Conservation (phyloP, 2,113 vertebrate species). For the Arvicanthis niloticus region DNA sequence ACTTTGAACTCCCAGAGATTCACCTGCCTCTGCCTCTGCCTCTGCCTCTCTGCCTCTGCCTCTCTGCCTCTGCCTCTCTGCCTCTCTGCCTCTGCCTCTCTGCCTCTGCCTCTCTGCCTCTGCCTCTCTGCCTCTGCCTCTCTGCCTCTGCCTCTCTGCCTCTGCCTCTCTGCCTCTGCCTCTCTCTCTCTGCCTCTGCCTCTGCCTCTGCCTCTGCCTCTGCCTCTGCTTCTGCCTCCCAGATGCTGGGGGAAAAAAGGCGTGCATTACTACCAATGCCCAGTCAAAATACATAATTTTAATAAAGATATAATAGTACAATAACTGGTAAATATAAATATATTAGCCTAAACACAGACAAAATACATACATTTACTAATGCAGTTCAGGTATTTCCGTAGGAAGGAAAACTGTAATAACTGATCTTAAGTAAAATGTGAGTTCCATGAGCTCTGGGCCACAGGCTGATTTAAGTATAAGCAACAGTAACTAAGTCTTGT, state of each 20-base stretch:
- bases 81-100: too few species aligned
- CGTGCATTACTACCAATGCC: neutral
- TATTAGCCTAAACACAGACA: conserved; percentile 42
- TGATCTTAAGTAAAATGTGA: conserved; percentile 29
- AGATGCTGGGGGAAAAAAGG: neutral
- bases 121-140: too few species aligned
- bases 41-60: too few species aligned
- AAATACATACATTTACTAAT: neutral
- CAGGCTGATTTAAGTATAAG: neutral
- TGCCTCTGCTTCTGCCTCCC: neutral
- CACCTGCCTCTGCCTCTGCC: neutral
- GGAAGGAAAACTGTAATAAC: neutral
- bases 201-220: too few species aligned
- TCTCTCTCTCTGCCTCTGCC: too few species aligned
- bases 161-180: too few species aligned
- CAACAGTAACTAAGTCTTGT: neutral
- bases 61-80: too few species aligned
- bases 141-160: too few species aligned
- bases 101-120: too few species aligned
- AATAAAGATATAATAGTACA: neutral
- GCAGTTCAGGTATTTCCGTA: neutral
- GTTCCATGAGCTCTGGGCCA: neutral
- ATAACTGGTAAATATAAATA: conserved; percentile 17
- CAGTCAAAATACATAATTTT: neutral
- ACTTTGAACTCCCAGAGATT: neutral